Evolutionary conservation across 2,797 vertebrate species (phyloP).

Genomic region (Helarctos malayanus): DNA sequence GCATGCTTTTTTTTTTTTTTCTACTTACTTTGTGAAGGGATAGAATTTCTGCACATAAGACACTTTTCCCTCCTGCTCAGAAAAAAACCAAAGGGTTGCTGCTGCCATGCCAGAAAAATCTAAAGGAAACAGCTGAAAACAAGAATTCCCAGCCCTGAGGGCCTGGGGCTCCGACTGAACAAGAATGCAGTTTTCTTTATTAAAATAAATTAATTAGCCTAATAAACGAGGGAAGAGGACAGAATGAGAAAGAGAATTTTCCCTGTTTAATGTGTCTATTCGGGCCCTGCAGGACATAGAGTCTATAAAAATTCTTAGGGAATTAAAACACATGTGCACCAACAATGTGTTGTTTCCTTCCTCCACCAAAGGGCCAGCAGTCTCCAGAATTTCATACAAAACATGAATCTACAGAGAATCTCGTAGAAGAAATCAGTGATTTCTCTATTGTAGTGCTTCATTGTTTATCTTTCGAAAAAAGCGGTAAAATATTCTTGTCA

Average conservation of each 20-base stretch:
- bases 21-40: background rate
- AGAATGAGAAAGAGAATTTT: slow-evolving; percentile 64
- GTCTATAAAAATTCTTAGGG: slow-evolving; percentile 45
- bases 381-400: slow-evolving; percentile 43
- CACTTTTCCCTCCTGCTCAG: background rate
- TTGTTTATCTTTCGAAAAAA: background rate
- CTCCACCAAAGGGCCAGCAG: background rate
- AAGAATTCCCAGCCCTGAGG: slow-evolving; percentile 45
- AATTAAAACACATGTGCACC: slow-evolving; percentile 69
- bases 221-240: slow-evolving; percentile 61
- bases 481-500: background rate
- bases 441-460: background rate
- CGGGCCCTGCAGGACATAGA: slow-evolving; percentile 29
- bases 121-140: slow-evolving; percentile 33
- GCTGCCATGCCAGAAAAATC: slow-evolving; percentile 31
- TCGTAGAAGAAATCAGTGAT: background rate
- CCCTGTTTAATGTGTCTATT: slow-evolving; percentile 72
- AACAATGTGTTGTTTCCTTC: background rate
- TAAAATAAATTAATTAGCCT: slow-evolving; percentile 72
- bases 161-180: background rate
- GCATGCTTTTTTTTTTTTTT: background rate
- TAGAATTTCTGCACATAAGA: slow-evolving; percentile 46
- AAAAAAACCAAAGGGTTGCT: slow-evolving; percentile 54
- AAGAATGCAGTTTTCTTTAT: slow-evolving; percentile 60
- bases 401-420: background rate